phyloP scores from a whole-genome alignment of 1,140 invertebrate genomes.

The Nasonia giraulti region DNA sequence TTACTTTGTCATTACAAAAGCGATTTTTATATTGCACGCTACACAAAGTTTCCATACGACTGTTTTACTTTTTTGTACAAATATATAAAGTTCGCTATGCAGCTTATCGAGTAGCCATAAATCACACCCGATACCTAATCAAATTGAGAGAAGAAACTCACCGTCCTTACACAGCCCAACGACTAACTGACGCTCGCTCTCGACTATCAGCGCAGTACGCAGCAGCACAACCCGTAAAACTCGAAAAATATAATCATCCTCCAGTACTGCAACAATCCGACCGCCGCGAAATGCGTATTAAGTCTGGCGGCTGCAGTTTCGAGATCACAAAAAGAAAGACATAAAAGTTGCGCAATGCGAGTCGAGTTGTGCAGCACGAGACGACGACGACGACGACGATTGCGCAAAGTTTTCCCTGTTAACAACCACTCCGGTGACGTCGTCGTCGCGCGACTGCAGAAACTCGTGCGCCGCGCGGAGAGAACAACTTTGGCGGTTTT shows the following conservation, averaged over 20 bases:
- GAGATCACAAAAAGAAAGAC: slow-evolving; percentile 59
- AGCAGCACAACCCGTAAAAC: not conserved
- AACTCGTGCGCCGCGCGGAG: slow-evolving; percentile 6
- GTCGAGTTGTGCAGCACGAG: slow-evolving; percentile 15
- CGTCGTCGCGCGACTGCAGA: slow-evolving; percentile 39
- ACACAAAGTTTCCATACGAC: no score
- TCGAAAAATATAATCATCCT: slow-evolving; percentile 12
- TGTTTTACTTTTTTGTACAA: no score
- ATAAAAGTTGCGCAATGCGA: slow-evolving; percentile 56
- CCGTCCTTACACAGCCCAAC: not conserved
- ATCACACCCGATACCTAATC: not conserved
- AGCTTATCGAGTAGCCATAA: not conserved
- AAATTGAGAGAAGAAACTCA: not conserved
- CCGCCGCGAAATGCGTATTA: slow-evolving; percentile 27
- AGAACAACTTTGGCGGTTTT: slow-evolving; percentile 25
- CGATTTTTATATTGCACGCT: no score
- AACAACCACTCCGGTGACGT: slow-evolving; percentile 58
- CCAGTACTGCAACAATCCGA: not conserved
- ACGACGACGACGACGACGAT: slow-evolving; percentile 49
- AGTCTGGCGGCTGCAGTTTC: slow-evolving; percentile 30
- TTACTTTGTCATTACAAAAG: no score
- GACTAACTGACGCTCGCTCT: slow-evolving; percentile 1
- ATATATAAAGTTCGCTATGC: no score
- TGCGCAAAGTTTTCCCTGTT: slow-evolving; percentile 58
- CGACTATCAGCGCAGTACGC: not conserved